These are phyloP conservation scores for Saxicola maurus DNA, from an alignment of 2,797 vertebrate genomes.

Conservation along the genomic window DNA sequence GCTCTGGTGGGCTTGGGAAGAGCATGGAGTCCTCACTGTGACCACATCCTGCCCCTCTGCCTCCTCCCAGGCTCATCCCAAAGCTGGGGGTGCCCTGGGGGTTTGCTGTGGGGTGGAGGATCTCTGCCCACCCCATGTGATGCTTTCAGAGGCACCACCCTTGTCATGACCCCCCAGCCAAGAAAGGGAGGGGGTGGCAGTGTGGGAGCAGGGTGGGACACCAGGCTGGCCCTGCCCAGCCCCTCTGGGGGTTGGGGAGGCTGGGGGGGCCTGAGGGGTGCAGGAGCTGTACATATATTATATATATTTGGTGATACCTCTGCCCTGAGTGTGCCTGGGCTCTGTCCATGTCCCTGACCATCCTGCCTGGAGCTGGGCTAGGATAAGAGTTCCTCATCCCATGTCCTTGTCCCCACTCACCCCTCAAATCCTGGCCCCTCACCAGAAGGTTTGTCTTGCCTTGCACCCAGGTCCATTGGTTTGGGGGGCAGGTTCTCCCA, in stretches of 20 bases:
- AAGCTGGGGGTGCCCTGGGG: neutral
- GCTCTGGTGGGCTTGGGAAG: neutral
- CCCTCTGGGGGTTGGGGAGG: rapidly evolving
- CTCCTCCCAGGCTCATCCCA: neutral
- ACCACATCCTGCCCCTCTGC: neutral
- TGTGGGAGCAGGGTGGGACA: neutral
- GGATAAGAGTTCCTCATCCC: neutral
- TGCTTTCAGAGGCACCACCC: neutral
- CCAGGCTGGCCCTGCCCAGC: neutral
- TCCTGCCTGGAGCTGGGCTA: neutral
- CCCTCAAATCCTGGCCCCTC: rapidly evolving
- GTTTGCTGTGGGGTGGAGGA: neutral
- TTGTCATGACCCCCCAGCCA: neutral
- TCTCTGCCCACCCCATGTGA: rapidly evolving
- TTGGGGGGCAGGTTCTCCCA: neutral
- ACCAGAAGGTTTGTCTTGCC: rapidly evolving
- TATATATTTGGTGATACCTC: neutral
- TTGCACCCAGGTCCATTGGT: neutral
- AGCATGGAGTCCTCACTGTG: rapidly evolving
- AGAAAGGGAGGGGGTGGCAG: neutral
- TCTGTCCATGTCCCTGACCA: neutral
- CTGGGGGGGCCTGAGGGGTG: neutral
- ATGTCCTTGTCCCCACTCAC: neutral
- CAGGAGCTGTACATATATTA: constrained; percentile 53
- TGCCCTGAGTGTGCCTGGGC: rapidly evolving